These are phyloP conservation scores for Oceanites oceanicus DNA, from an alignment of 2,113 vertebrate species.

Conservation along the genomic window DNA sequence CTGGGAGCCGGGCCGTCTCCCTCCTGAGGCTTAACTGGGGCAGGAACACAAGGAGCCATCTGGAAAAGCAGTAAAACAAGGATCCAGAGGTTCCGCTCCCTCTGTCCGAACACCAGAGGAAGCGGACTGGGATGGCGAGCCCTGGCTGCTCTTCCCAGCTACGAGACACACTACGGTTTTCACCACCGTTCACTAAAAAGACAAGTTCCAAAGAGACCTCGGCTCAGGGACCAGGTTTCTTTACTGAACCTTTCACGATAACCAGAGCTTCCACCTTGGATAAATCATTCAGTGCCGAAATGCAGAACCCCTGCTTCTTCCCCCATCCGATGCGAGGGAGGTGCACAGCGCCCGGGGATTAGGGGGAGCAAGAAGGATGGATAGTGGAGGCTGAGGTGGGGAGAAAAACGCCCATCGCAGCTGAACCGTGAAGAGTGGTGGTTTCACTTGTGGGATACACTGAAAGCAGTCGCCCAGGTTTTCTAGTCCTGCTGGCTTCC, in stretches of 20 bases:
- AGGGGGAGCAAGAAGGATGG: conserved; percentile 32
- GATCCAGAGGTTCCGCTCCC: not conserved
- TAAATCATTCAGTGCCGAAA: not conserved
- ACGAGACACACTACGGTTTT: rapidly evolving
- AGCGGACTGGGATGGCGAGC: rapidly evolving
- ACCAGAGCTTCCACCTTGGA: not conserved
- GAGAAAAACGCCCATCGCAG: not conserved
- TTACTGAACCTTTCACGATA: not conserved
- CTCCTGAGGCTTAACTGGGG: not conserved
- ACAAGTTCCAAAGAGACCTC: not conserved
- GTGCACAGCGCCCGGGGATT: not conserved
- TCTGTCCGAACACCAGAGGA: not conserved
- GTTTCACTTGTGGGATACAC: not conserved
- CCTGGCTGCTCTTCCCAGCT: not conserved
- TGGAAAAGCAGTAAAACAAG: not conserved
- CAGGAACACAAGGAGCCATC: not conserved
- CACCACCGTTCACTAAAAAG: not conserved
- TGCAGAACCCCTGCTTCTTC: conserved; percentile 2
- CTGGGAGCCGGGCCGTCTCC: rapidly evolving
- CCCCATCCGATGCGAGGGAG: not conserved
- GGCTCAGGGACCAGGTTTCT: conserved; percentile 5
- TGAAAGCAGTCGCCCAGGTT: not conserved
- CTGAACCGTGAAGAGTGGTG: not conserved
- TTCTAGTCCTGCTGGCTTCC: not conserved
- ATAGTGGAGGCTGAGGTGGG: conserved; percentile 15